Evolutionary conservation across 1,140 invertebrate genomes (phyloP).

Genomic region (Scaptodrosophila lebanonensis): DNA sequence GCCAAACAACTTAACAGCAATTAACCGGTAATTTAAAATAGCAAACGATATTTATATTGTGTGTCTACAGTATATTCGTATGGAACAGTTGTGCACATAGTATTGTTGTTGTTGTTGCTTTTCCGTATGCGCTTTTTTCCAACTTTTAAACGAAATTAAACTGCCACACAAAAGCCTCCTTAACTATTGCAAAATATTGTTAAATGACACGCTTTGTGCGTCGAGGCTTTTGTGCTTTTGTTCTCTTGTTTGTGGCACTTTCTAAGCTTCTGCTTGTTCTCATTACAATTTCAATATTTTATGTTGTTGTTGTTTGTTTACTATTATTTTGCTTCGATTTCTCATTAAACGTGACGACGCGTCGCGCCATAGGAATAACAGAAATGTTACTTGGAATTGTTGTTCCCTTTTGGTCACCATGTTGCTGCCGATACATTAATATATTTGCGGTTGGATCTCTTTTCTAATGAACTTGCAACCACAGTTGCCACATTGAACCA

Average conservation of each 20-base stretch:
- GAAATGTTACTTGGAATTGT: too few species aligned
- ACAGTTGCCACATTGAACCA: slow-evolving; percentile 52
- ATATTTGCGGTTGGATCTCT: slow-evolving; percentile 31
- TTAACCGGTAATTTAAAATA: too few species aligned
- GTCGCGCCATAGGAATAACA: too few species aligned
- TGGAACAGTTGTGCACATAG: slow-evolving; percentile 37
- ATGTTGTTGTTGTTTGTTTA: slow-evolving; percentile 9
- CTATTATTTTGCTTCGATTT: slow-evolving; percentile 49
- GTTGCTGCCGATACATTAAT: too few species aligned
- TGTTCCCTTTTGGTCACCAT: slow-evolving; percentile 14
- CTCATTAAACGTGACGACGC: too few species aligned
- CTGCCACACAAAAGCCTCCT: slow-evolving; percentile 23
- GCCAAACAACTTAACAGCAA: too few species aligned
- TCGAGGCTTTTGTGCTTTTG: too few species aligned
- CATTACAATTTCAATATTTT: slow-evolving; percentile 38
- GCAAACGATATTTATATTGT: slow-evolving; percentile 12
- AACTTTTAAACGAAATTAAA: slow-evolving; percentile 21
- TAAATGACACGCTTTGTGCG: too few species aligned
- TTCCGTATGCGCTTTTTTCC: slow-evolving; percentile 8
- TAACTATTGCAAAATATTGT: slow-evolving; percentile 28
- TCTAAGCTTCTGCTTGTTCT: slow-evolving; percentile 39
- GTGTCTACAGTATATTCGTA: slow-evolving; percentile 18
- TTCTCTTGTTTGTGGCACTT: slow-evolving; percentile 38
- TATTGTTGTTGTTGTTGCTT: slow-evolving; percentile 55
- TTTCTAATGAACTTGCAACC: slow-evolving; percentile 54